Conservation (phyloP, 2,797 vertebrate species). For the Synanceia verrucosa region DNA sequence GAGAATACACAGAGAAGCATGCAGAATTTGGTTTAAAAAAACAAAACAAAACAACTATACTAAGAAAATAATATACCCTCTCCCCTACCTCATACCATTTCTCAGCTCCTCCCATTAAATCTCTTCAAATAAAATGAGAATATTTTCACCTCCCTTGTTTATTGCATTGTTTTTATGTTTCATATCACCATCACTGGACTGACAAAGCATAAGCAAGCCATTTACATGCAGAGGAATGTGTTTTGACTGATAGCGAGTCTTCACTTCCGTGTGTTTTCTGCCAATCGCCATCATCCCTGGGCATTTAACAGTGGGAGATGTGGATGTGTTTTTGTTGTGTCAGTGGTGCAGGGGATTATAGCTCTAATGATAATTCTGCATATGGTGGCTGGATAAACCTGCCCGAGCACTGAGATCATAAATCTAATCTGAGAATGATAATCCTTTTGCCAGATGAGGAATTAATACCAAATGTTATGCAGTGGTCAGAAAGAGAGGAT, state of each 20-base stretch:
- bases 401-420: conserved; percentile 80
- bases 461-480: conserved; percentile 79
- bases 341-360: conserved; percentile 74
- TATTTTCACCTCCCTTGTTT: conserved; percentile 10
- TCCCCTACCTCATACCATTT: neutral
- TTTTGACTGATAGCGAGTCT: conserved; percentile 21
- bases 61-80: conserved; percentile 6
- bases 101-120: conserved; percentile 4
- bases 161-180: conserved; percentile 55
- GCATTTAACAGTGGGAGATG: conserved; percentile 42
- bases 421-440: conserved; percentile 84
- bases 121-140: conserved; percentile 27
- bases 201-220: conserved; percentile 22
- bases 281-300: conserved; percentile 51
- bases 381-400: conserved; percentile 83
- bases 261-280: conserved; percentile 1
- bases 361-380: conserved; percentile 84
- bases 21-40: neutral
- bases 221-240: conserved; percentile 9
- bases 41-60: neutral
- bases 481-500: conserved; percentile 54
- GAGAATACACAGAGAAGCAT: conserved; percentile 7
- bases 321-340: conserved; percentile 38
- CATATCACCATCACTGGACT: neutral
- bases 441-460: conserved; percentile 83